Base-by-base conservation (phyloP, 2,888 invertebrate genomes). In the Ectemnius continuus region DNA sequence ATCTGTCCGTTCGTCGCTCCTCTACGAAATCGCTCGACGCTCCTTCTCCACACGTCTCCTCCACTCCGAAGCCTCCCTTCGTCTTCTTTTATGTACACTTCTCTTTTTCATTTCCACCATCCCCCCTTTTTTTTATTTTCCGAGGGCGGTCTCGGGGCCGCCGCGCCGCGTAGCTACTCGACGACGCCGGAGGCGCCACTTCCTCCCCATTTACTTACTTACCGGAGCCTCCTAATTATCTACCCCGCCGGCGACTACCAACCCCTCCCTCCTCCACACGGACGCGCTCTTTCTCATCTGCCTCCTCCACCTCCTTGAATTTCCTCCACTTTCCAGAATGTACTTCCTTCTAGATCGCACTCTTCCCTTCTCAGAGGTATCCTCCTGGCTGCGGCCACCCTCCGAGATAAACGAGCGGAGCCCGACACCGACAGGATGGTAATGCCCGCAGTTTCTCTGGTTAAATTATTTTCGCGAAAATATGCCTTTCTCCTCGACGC, bases 221-320 rank as follows among this genome's bases (percentile, higher is more conserved):
- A 80, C 78, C 61, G 70, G 63, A 76, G 77, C 79, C 36, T 73
- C 75, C 79, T 85, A 82, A 85, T 85, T 84, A 82, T 85, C 81
- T 68, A 70, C 72, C 72, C 62, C 63, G 61, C 59, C 48, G 26
- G 20, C 57, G 46, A 36, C 36, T 36, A 36, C 36, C 36, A 23
- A 23, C 23, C 3, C 23, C 23, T 23, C 23, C 23, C 23, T 23
- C 23, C 23, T 1, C 23, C 23, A 23, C 23, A 2, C 23, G 23
- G 23, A 23, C 23, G 23, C 23, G 5, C 11, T 11, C 11, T 36
- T 36, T 36, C 36, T 36, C 36, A 36, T 36, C 36, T 36, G 8
- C 36, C 36, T 28, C 11, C 8, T 16, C 47, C 36, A 47, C 5
- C 52, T 11, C 70, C 18, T 45, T 61, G 61, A n/a, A 58, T n/a